Base-by-base conservation (phyloP, 2,113 vertebrate genomes). In the Pipra filicauda region DNA sequence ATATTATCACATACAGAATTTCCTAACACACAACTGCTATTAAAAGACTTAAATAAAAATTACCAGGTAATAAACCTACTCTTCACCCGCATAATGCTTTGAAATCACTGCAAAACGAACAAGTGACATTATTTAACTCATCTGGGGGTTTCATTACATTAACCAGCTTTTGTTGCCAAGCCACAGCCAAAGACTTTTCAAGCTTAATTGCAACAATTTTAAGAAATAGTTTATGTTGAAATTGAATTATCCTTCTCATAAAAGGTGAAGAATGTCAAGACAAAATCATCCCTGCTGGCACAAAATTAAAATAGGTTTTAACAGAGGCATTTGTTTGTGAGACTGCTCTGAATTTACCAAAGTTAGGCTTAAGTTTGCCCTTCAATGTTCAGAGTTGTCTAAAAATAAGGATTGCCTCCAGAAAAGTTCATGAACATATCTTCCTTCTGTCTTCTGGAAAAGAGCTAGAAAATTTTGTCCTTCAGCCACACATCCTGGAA, bases 91-190 rank as follows among this genome's bases (percentile, higher is more conserved):
- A 84, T 44, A 95, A 95, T 73, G 84, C 85, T 97, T 94, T 97
- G 88, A 97, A 96, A 96, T 96, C 96, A 97, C 96, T 97, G 96
- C 94, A 97, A 97, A 97, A 97, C 0, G 95, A 97, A 97, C 83
- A 96, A 94, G 95, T 79, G 62, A n/a, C 70, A 93, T 97, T 97
- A 96, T 80, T 96, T 83, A 93, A 83, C 67, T 95, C 77, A 76
- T 77, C 28, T 82, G n/a, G 44, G 41, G 24, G n/a, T 54, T 89
- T 85, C 59, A 87, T 35, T 93, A 57, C 15, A 54, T 65, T 87
- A 87, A 78, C 23, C 23, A 79, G 76, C 44, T 82, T 86, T 87
- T 86, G 76, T 28, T 88, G 52, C 44, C 76, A 91, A 93, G 61
- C 65, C 5, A 33, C 65, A 75, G 76, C 41, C 55, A 81, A 92